These are phyloP conservation scores for Campylomormyrus numenius DNA, from an alignment of 2,113 vertebrate species.

Conservation along the genomic window DNA sequence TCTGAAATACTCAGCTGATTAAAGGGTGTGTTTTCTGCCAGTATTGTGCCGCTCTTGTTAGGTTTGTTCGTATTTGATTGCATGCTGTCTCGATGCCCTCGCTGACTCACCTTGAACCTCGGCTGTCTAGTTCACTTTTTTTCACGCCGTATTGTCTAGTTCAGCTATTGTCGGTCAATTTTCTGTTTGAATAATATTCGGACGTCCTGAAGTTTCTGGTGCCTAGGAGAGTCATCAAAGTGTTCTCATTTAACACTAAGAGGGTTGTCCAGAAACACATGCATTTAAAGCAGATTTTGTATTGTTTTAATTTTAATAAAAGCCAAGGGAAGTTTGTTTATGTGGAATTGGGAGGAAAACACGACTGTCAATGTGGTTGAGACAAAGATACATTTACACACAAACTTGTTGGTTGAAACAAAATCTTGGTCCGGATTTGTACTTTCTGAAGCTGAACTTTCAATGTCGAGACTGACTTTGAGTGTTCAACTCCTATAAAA, in stretches of 20 bases:
- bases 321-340: neutral
- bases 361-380: neutral
- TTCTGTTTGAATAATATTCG: neutral
- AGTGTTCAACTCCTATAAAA: neutral
- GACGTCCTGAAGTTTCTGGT: neutral
- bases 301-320: neutral
- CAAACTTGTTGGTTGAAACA: neutral
- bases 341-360: neutral
- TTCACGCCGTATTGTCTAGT: neutral
- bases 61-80: neutral
- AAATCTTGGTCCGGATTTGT: neutral
- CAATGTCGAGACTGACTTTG: neutral
- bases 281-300: neutral
- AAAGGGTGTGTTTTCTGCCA: neutral
- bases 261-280: neutral
- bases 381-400: neutral
- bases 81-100: neutral
- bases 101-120: neutral
- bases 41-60: neutral
- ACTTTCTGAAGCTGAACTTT: neutral
- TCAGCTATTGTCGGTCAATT: neutral
- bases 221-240: neutral
- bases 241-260: neutral
- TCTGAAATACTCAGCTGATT: neutral
- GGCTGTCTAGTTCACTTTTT: neutral